These are phyloP conservation scores for Orchestes rusci DNA, from an alignment of 2,888 invertebrate species.

Conservation along the genomic window DNA sequence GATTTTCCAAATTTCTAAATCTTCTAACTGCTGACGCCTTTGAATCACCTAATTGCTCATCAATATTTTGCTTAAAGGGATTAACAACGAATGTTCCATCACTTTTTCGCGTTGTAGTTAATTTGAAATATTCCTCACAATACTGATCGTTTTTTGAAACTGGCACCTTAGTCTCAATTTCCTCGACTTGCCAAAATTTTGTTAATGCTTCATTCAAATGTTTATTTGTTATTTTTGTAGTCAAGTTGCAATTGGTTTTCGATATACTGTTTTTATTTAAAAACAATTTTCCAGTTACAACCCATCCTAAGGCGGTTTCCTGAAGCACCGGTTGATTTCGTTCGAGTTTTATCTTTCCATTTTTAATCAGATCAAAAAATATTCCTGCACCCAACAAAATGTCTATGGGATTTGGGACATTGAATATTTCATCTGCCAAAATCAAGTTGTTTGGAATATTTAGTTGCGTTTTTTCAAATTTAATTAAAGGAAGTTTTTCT, in stretches of 20 bases:
- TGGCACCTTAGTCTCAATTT: neutral
- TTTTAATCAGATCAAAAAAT: constrained; percentile 12
- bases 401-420: constrained; percentile 7
- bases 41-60: constrained; percentile 5
- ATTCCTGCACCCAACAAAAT: constrained; percentile 5
- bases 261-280: neutral
- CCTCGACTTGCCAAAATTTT: constrained; percentile 10
- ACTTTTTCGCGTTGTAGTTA: constrained; percentile 1
- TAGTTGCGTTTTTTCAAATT: constrained; percentile 3
- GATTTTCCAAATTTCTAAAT: constrained; percentile 12
- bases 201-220: constrained; percentile 1
- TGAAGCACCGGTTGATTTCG: constrained; percentile 5
- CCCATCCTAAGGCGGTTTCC: constrained; percentile 2
- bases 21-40: constrained; percentile 11
- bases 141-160: constrained; percentile 1
- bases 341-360: constrained; percentile 11
- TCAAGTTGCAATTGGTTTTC: constrained; percentile 9
- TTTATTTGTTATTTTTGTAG: neutral
- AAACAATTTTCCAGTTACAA: neutral
- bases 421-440: constrained; percentile 13
- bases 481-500: constrained; percentile 10
- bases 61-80: constrained; percentile 1
- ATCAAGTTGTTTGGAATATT: constrained; percentile 8
- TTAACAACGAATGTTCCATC: constrained; percentile 6
- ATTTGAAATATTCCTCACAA: constrained; percentile 1